These are phyloP conservation scores for Calliphora vomitoria DNA, from an alignment of 2,888 invertebrate genomes.

Conservation along the genomic window DNA sequence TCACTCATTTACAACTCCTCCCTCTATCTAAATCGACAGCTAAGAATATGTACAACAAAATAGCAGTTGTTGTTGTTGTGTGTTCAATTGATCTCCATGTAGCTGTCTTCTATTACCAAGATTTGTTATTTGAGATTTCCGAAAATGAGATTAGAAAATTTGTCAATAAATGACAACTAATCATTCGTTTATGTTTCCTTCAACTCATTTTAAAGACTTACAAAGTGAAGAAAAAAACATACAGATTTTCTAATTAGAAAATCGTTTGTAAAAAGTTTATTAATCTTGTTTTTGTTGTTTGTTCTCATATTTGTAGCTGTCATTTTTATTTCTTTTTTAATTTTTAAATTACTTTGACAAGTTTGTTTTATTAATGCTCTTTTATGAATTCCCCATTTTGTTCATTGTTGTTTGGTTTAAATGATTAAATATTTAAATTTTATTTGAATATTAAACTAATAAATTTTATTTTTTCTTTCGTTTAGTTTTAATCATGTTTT, in stretches of 20 bases:
- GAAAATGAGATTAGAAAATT: constrained; percentile 18
- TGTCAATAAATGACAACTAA: constrained; percentile 21
- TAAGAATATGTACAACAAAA: not conserved
- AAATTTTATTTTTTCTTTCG: constrained; percentile 8
- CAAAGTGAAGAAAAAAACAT: not conserved
- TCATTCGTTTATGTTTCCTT: constrained; percentile 7
- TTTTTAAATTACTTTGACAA: constrained; percentile 49
- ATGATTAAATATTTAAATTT: constrained; percentile 44
- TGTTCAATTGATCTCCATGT: not conserved
- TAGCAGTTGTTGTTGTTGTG: not conserved
- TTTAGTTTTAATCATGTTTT: constrained; percentile 45
- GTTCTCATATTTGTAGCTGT: constrained; percentile 46
- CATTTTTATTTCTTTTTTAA: constrained; percentile 4
- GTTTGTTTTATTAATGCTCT: constrained; percentile 1
- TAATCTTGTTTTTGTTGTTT: not conserved
- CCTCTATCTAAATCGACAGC: constrained; percentile 5
- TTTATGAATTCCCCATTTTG: not conserved
- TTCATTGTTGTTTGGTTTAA: not conserved
- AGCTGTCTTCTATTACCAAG: constrained; percentile 15
- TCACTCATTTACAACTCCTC: constrained; percentile 15
- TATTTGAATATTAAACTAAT: constrained; percentile 37
- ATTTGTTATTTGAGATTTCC: constrained; percentile 27
- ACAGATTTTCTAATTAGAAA: constrained; percentile 34
- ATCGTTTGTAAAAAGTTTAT: constrained; percentile 23
- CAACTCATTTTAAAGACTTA: not conserved